phyloP scores from a whole-genome alignment of 2,113 vertebrate species.

The Vulpes lagopus region DNA sequence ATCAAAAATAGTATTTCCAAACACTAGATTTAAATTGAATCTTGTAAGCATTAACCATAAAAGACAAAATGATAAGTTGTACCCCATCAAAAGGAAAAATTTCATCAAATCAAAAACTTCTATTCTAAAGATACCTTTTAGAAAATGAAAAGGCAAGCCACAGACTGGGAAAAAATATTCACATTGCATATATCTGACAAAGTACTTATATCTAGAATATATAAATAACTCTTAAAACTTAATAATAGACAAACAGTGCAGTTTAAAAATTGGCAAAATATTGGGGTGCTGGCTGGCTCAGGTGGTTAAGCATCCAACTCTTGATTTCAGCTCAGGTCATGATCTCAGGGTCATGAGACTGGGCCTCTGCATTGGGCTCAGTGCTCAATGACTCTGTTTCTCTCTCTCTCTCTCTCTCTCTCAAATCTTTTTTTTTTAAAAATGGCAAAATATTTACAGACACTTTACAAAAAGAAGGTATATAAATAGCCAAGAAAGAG shows the following conservation, averaged over 20 bases:
- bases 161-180: neutral
- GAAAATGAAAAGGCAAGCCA: neutral
- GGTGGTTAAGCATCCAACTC: neutral
- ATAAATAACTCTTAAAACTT: neutral
- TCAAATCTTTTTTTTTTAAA: neutral
- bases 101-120: slow-evolving; percentile 1
- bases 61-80: neutral
- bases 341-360: neutral
- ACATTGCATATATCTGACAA: neutral
- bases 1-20: neutral
- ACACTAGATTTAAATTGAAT: slow-evolving; percentile 4
- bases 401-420: neutral
- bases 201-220: neutral
- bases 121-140: neutral
- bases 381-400: neutral
- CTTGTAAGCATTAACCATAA: neutral
- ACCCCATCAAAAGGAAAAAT: neutral
- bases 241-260: neutral
- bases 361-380: neutral
- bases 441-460: neutral
- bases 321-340: neutral
- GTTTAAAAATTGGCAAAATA: neutral
- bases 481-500: neutral
- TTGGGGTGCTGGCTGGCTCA: neutral
- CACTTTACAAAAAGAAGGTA: neutral